Base-by-base conservation (phyloP, 2,113 vertebrate species). In the Seriola dumerili region DNA sequence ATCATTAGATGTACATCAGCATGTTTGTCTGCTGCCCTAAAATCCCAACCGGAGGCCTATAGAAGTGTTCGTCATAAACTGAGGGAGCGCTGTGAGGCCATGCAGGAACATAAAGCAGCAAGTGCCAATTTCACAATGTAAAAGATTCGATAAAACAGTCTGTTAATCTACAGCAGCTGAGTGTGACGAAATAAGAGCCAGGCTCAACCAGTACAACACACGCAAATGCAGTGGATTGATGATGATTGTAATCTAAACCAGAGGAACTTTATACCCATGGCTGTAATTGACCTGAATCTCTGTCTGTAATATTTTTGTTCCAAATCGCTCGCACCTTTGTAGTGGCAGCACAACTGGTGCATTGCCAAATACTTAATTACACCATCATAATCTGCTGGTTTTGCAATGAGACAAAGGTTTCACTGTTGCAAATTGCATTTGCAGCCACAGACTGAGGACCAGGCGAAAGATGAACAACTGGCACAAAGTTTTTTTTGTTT, bases 351-450 rank as follows among this genome's bases (percentile, higher is more conserved):
- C 75, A 83, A 29, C 73, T 50, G 57, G 52, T 67, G 23, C 13
- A n/a, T 73, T 90, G 74, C 63, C 70, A 36, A 83, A 91, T 61
- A 67, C 59, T 80, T 84, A 54, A 86, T 87, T 68, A 78, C 77
- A 44, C 7, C 59, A 21, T 76, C 73, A 59, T 92, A 92, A 94
- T 88, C 90, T 92, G 52, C 62, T 63, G 61, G 58, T 89, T 72
- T 90, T 17, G 78, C 80, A 89, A 90, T 55, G 17, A 84, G 71
- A 93, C 90, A 92, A 93, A 84, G 89, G 65, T 58, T 66, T 77
- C 46, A 55, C 17, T 90, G 90, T 92, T 85, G 46, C 29, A 40
- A 64, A 29, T 0, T 32, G n/a, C 19, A 34, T 70, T 63, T 6
- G 5, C 40, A 16, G n/a, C 1, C 3, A 69, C 74, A 72, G 5